phyloP scores from a whole-genome alignment of 2,888 invertebrate genomes.

The Asteroscopus sphinx region DNA sequence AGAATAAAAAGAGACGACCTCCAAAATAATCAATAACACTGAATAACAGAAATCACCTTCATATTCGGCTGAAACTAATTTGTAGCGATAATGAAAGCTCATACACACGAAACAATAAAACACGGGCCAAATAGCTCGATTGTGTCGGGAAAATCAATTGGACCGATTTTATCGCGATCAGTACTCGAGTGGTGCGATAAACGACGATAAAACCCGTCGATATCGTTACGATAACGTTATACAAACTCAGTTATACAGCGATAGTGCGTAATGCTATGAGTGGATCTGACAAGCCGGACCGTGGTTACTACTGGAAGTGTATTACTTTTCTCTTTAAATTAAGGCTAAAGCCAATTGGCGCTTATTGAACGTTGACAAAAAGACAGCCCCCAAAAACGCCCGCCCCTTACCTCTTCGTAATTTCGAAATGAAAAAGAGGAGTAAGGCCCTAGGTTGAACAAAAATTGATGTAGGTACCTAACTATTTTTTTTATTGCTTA shows the following conservation, averaged over 20 bases:
- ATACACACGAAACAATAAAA: conserved; percentile 59
- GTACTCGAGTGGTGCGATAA: conserved; percentile 70
- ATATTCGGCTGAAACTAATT: conserved; percentile 40
- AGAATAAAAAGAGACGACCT: neutral
- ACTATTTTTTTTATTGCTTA: no score
- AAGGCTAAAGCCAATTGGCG: no score
- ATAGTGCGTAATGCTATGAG: conserved; percentile 32
- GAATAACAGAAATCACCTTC: conserved; percentile 10
- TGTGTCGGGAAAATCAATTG: conserved; percentile 85
- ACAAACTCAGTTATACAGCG: conserved; percentile 56
- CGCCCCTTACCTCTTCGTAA: no score
- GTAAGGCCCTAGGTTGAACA: no score
- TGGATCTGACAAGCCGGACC: conserved; percentile 4
- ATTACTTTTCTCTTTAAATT: no score
- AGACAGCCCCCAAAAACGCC: no score
- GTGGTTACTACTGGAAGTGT: neutral
- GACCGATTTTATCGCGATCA: conserved; percentile 82
- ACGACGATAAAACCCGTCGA: conserved; percentile 66
- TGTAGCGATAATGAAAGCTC: conserved; percentile 48
- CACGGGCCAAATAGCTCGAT: conserved; percentile 59
- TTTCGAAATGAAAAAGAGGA: no score
- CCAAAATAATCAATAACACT: neutral
- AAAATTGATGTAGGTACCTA: no score
- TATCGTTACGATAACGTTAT: conserved; percentile 57
- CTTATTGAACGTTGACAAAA: no score